phyloP scores from a whole-genome alignment of 2,797 vertebrate species.

The Pantherophis vulpinus region DNA sequence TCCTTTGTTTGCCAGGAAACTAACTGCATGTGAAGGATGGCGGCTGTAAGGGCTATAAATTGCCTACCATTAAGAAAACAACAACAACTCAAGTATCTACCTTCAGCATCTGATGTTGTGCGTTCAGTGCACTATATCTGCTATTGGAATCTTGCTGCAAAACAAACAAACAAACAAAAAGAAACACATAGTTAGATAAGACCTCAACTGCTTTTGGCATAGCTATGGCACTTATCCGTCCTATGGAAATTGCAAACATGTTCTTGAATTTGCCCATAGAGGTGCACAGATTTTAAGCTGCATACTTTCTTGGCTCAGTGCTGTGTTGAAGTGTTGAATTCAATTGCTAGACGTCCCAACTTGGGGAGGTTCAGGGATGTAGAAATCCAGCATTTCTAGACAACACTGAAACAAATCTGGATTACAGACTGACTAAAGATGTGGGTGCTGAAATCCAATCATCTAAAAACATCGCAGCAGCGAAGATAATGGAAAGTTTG shows the following conservation, averaged over 20 bases:
- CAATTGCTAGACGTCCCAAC: neutral
- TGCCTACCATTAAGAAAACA: neutral
- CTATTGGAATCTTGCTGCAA: conserved; percentile 88
- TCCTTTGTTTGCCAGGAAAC: neutral
- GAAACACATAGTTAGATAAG: neutral
- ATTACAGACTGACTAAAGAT: neutral
- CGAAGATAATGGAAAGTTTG: neutral
- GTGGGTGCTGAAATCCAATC: neutral
- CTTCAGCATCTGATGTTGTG: conserved; percentile 99
- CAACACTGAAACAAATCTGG: neutral
- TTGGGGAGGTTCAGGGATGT: neutral
- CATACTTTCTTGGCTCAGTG: neutral
- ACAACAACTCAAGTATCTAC: conserved; percentile 65
- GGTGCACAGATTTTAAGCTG: neutral
- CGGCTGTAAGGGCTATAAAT: neutral
- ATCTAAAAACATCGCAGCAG: neutral
- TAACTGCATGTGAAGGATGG: neutral
- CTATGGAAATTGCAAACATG: neutral
- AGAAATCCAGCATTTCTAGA: neutral
- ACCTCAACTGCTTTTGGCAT: neutral
- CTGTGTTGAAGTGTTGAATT: neutral
- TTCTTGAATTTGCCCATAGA: neutral
- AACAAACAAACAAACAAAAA: conserved; percentile 36
- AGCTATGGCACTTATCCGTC: rapidly evolving
- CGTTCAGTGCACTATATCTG: conserved; percentile 86